Percentiles rank a stretch among this genome's conserved stretches.
Conservation (phyloP, 2,888 invertebrate genomes). For the Meteorus cinctellus region DNA sequence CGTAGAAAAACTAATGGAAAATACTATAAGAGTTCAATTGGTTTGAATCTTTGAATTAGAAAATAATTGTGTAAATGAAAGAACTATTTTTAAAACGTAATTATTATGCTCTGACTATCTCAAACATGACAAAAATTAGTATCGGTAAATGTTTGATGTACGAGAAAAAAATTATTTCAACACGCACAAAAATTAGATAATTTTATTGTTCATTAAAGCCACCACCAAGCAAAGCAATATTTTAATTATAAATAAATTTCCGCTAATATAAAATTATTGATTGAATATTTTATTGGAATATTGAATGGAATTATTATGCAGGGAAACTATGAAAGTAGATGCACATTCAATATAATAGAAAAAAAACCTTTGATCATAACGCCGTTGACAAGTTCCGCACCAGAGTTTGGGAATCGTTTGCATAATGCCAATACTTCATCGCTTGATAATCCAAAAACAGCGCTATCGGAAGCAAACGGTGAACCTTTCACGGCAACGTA, state of each 20-base stretch:
- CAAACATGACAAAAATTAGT: neutral
- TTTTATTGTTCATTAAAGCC: slow-evolving; percentile 22
- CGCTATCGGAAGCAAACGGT: slow-evolving; percentile 82
- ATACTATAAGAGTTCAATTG: too few relatives aligned
- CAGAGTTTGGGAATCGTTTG: slow-evolving; percentile 81
- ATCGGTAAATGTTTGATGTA: neutral
- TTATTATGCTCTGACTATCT: neutral
- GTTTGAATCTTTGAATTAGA: too few relatives aligned
- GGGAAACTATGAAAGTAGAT: neutral
- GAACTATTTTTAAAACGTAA: neutral
- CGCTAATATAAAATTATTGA: neutral
- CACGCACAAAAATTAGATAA: neutral
- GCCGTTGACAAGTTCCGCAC: slow-evolving; percentile 82
- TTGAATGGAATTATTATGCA: neutral
- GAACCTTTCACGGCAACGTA: slow-evolving; percentile 89
- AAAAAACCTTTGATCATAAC: slow-evolving; percentile 78
- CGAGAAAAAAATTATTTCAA: neutral
- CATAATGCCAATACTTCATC: slow-evolving; percentile 82
- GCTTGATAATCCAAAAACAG: slow-evolving; percentile 83
- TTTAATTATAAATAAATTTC: neutral
- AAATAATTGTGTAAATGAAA: too few relatives aligned
- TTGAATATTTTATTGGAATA: neutral
- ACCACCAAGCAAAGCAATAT: slow-evolving; percentile 35
- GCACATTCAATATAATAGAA: slow-evolving; percentile 17
- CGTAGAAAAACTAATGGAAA: too few relatives aligned